These are phyloP conservation scores for Drosophila orosa DNA, from an alignment of 1,140 invertebrate genomes.

Conservation along the genomic window DNA sequence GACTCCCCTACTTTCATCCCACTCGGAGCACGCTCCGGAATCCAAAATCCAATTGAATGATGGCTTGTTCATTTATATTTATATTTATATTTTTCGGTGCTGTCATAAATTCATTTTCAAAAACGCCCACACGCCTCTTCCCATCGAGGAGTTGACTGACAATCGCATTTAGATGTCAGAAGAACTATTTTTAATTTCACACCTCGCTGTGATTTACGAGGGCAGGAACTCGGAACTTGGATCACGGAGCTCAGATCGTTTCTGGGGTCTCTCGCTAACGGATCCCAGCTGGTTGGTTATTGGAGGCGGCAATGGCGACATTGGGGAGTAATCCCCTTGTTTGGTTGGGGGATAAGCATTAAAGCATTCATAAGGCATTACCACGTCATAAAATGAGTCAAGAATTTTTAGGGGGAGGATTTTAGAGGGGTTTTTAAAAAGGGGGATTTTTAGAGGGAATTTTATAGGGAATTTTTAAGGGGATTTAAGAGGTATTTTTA, in stretches of 20 bases:
- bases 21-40: constrained; percentile 7
- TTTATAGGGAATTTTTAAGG: too few relatives aligned
- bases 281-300: constrained; percentile 2
- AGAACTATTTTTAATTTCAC: constrained; percentile 58
- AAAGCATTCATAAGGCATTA: constrained; percentile 7
- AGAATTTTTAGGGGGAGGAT: neutral
- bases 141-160: constrained; percentile 27
- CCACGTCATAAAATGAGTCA: constrained; percentile 6
- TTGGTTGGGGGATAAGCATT: constrained; percentile 10
- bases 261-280: constrained; percentile 1
- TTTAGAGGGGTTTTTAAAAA: neutral
- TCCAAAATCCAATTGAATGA: constrained; percentile 39
- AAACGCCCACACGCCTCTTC: constrained; percentile 34
- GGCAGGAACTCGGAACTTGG: constrained; percentile 10
- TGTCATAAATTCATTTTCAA: constrained; percentile 56
- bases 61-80: constrained; percentile 13
- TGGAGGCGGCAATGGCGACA: constrained; percentile 1
- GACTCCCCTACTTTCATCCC: neutral
- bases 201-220: constrained; percentile 48
- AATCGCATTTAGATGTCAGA: constrained; percentile 51
- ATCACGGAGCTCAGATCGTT: neutral
- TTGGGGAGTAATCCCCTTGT: constrained; percentile 21
- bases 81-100: constrained; percentile 9
- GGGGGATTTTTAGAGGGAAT: neutral
- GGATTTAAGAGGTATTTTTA: neutral